A percentile compares a stretch with the other conserved stretches of the same genome.
Conservation (phyloP, 1,140 invertebrate species). For the Piezodorus guildinii region DNA sequence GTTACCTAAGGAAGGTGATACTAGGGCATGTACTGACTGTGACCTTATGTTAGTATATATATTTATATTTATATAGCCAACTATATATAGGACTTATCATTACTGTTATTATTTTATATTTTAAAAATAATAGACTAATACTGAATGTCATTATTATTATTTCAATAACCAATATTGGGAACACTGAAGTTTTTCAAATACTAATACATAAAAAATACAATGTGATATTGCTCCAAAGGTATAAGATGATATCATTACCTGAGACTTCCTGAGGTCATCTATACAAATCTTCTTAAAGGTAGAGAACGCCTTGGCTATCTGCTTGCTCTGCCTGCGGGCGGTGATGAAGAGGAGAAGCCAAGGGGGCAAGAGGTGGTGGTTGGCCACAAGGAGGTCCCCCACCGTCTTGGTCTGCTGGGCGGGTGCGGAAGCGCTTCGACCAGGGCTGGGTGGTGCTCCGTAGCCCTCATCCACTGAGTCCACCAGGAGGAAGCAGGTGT, state of each 20-base stretch:
- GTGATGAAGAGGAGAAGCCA: slow-evolving; percentile 88
- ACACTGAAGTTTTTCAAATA: too few relatives aligned
- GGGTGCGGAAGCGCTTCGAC: slow-evolving; percentile 17
- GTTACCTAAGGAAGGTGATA: too few relatives aligned
- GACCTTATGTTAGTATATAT: too few relatives aligned
- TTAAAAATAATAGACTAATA: too few relatives aligned
- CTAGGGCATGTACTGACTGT: too few relatives aligned
- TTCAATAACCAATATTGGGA: too few relatives aligned
- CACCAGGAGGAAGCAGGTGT: slow-evolving; percentile 72
- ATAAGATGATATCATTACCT: slow-evolving; percentile 34
- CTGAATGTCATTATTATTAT: too few relatives aligned
- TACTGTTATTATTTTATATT: too few relatives aligned
- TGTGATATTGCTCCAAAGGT: too few relatives aligned
- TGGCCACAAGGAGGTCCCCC: slow-evolving; percentile 72
- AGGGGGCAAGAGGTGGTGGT: slow-evolving; percentile 84
- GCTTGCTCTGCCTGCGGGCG: slow-evolving; percentile 72
- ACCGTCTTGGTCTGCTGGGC: slow-evolving; percentile 44
- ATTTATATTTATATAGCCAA: too few relatives aligned
- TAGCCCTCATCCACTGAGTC: slow-evolving; percentile 77
- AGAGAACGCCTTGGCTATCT: slow-evolving; percentile 81
- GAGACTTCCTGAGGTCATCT: slow-evolving; percentile 79
- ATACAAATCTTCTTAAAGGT: slow-evolving; percentile 86
- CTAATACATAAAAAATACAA: too few relatives aligned
- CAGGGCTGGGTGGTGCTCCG: neutral
- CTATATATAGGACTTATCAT: too few relatives aligned